Conservation (phyloP, 2,797 vertebrate species). For the Ctenopoma kingsleyae region DNA sequence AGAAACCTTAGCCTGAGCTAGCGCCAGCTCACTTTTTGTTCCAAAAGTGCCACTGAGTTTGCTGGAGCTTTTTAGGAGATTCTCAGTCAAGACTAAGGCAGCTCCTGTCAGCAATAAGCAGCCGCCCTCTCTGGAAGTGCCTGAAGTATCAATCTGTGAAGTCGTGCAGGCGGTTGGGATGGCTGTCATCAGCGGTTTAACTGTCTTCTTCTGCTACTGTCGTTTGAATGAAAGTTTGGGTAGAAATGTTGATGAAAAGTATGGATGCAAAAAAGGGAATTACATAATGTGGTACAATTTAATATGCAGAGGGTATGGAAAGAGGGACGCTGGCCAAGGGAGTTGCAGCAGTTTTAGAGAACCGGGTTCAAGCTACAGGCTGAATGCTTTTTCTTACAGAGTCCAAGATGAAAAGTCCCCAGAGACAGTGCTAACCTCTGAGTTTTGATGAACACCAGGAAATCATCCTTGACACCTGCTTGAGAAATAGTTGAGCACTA, state of each 20-base stretch:
- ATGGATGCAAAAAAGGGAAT: conserved; percentile 13
- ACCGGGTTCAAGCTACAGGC: not conserved
- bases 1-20: conserved; percentile 58
- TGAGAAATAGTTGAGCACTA: not conserved
- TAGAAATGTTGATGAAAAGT: conserved; percentile 31
- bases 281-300: conserved; percentile 9
- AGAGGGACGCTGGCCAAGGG: not conserved
- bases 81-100: conserved; percentile 42
- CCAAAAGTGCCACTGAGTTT: conserved; percentile 58
- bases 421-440: not conserved
- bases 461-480: not conserved
- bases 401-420: not conserved
- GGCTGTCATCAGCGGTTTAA: conserved; percentile 39
- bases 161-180: conserved; percentile 5
- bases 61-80: conserved; percentile 45
- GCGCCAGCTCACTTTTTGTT: conserved; percentile 33
- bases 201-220: conserved; percentile 9
- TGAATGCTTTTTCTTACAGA: conserved; percentile 2
- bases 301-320: conserved; percentile 7
- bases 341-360: not conserved
- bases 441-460: conserved; percentile 11
- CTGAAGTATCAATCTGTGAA: conserved; percentile 24
- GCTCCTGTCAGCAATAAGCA: conserved; percentile 45
- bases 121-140: conserved; percentile 4
- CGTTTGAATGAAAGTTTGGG: conserved; percentile 29